These are phyloP conservation scores for Amaurobius ferox DNA, from an alignment of 2,888 invertebrate genomes.

Conservation along the genomic window DNA sequence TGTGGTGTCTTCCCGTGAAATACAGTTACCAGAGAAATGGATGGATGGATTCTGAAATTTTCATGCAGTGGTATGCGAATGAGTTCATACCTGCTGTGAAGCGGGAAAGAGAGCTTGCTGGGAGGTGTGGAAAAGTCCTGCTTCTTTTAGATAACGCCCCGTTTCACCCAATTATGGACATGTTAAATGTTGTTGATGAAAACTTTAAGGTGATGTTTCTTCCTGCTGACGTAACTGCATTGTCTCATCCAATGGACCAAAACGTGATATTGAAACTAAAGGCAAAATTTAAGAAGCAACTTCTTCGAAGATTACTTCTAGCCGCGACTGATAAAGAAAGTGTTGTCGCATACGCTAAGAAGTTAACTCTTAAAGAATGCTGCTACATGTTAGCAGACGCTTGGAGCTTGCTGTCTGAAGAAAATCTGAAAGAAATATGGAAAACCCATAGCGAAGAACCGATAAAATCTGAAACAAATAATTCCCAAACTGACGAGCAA, in stretches of 20 bases:
- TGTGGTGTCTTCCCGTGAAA: not conserved
- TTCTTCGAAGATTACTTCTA: not conserved
- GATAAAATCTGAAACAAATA: not conserved
- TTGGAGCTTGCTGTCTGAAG: not conserved
- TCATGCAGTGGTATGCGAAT: constrained; percentile 2
- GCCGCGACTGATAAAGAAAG: not conserved
- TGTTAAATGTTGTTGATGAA: not conserved
- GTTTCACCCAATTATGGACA: not conserved
- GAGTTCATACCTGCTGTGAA: constrained; percentile 3
- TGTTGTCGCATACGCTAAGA: not conserved
- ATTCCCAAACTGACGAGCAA: not conserved
- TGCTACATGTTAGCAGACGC: not conserved
- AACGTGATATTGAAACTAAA: not conserved
- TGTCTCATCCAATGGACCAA: constrained; percentile 3
- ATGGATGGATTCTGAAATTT: not conserved
- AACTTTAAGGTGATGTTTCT: constrained; percentile 13
- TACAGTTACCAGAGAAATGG: not conserved
- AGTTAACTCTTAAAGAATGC: not conserved
- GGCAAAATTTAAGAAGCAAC: not conserved
- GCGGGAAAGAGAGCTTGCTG: not conserved
- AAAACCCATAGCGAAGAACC: not conserved
- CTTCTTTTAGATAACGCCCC: not conserved
- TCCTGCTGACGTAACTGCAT: not conserved
- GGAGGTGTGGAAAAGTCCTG: not conserved
- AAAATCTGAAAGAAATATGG: not conserved